phyloP scores from a whole-genome alignment of 92 coral and sea anemone species.

The Palythoa caribaeorum region DNA sequence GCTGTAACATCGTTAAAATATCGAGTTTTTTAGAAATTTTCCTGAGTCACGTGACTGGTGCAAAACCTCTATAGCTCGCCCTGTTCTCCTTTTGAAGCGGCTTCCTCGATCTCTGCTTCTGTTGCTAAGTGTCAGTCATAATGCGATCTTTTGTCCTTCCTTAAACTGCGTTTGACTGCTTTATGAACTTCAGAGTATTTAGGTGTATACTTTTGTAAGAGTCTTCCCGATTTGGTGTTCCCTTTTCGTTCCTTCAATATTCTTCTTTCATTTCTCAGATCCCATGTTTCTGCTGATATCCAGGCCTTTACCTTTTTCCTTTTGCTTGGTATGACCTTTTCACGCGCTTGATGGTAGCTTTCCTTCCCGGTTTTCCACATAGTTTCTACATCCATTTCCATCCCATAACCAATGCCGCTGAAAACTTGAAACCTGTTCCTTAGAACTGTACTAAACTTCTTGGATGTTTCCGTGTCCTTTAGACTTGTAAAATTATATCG shows the following conservation, averaged over 20 bases:
- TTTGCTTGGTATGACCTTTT: constrained; percentile 11
- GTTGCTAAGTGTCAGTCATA: not conserved
- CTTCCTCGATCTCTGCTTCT: not conserved
- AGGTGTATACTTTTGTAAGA: not conserved
- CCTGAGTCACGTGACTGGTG: too few relatives aligned
- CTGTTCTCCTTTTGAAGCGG: not conserved
- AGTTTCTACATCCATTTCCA: constrained; percentile 1
- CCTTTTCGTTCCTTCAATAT: constrained; percentile 2
- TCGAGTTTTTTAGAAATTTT: too few relatives aligned
- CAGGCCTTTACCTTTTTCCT: not conserved
- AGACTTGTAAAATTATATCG: constrained; percentile 22
- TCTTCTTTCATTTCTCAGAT: constrained; percentile 19
- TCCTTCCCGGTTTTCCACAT: not conserved
- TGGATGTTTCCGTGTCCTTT: constrained; percentile 24
- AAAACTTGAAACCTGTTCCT: constrained; percentile 12
- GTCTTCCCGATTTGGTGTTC: constrained; percentile 25
- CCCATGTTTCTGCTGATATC: constrained; percentile 13
- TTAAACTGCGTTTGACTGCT: not conserved
- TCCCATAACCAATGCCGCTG: not conserved
- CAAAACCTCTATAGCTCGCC: not conserved
- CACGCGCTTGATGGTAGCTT: constrained; percentile 12
- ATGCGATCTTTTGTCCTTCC: not conserved
- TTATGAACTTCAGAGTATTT: not conserved
- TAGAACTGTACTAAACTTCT: constrained; percentile 23
- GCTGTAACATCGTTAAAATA: too few relatives aligned